phyloP scores from a whole-genome alignment of 2,888 invertebrate species.

The Eupithecia tripunctaria region DNA sequence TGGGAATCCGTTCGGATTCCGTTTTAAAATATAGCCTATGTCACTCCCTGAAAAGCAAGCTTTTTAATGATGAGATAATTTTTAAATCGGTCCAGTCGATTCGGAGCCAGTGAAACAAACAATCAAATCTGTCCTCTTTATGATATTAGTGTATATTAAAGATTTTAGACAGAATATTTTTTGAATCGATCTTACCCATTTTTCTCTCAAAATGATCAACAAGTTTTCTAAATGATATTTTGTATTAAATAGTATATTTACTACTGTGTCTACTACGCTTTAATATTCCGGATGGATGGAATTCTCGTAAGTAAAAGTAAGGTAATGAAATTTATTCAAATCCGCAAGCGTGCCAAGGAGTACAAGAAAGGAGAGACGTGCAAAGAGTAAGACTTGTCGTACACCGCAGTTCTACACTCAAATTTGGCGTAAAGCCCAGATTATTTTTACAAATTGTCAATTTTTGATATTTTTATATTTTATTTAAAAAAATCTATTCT shows the following conservation, averaged over 20 bases:
- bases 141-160: too few relatives aligned
- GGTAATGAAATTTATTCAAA: neutral
- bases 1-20: too few relatives aligned
- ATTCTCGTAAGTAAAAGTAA: neutral
- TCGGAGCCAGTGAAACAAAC: too few relatives aligned
- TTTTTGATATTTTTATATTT: too few relatives aligned
- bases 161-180: neutral
- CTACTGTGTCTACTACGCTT: neutral
- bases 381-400: neutral
- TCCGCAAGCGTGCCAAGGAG: neutral
- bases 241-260: neutral
- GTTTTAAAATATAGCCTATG: too few relatives aligned
- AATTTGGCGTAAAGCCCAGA: neutral
- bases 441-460: neutral
- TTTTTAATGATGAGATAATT: too few relatives aligned
- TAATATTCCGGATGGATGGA: neutral
- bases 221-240: neutral
- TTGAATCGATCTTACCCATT: neutral
- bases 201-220: neutral
- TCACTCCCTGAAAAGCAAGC: too few relatives aligned
- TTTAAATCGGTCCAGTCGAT: too few relatives aligned
- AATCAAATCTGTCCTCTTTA: too few relatives aligned
- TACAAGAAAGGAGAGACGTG: neutral
- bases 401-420: neutral
- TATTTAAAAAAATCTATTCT: too few relatives aligned